These are phyloP conservation scores for Cryptomyrus ogoouensis DNA, from an alignment of 2,113 vertebrate species.

Conservation along the genomic window DNA sequence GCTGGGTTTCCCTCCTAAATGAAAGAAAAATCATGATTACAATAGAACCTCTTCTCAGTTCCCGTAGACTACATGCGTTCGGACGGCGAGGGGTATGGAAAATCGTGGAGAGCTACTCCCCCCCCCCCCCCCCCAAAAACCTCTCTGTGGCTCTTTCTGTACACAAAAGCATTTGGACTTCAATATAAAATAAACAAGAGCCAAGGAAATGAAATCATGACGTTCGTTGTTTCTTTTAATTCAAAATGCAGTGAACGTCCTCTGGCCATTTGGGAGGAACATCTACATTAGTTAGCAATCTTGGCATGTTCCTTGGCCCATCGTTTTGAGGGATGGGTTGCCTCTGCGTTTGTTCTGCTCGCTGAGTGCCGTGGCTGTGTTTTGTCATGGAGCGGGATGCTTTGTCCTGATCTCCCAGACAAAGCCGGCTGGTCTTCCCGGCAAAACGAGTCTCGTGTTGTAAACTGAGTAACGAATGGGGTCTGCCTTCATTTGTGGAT, in stretches of 20 bases:
- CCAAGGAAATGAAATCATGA: constrained; percentile 14
- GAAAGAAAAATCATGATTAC: background rate
- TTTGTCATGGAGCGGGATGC: background rate
- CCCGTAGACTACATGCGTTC: background rate
- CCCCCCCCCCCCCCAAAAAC: background rate
- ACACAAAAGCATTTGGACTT: background rate
- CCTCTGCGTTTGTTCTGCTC: background rate
- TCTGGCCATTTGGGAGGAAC: background rate
- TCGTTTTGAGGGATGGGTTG: background rate
- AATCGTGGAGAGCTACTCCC: background rate
- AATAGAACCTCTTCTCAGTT: background rate
- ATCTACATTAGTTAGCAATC: background rate
- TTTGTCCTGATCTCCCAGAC: background rate
- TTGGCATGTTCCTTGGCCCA: background rate
- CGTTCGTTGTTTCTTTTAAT: background rate
- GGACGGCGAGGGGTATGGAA: background rate
- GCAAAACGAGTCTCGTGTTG: background rate
- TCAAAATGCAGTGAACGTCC: background rate
- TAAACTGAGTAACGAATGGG: background rate
- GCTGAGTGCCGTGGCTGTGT: background rate
- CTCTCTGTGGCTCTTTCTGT: background rate
- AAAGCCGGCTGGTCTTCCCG: background rate
- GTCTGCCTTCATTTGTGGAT: background rate
- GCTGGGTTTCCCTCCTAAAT: background rate
- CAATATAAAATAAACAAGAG: constrained; percentile 19